Conservation (phyloP, 2,888 invertebrate genomes). For the Macrophya alboannulata region DNA sequence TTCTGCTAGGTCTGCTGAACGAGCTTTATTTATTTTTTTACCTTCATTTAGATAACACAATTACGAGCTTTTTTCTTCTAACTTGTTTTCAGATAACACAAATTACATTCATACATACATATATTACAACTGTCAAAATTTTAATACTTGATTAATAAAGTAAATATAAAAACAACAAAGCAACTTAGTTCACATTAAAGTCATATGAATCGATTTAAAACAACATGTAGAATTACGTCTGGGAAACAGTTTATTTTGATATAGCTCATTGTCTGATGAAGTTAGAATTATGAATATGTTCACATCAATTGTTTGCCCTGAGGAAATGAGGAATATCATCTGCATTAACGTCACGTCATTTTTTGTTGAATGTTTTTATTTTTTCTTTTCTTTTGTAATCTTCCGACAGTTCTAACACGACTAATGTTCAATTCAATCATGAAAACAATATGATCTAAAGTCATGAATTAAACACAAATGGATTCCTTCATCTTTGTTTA, state of each 20-base stretch:
- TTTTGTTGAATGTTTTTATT: not conserved
- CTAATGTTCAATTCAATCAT: not conserved
- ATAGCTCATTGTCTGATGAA: not conserved
- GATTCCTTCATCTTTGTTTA: not conserved
- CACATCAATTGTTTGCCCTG: not conserved
- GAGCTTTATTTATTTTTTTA: not conserved
- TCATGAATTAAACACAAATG: not conserved
- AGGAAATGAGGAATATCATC: not conserved
- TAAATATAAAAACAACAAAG: not conserved
- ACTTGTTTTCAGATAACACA: not conserved
- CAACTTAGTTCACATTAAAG: not conserved
- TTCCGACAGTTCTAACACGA: not conserved
- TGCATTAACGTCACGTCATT: not conserved
- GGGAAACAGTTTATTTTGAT: not conserved
- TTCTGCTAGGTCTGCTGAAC: not conserved
- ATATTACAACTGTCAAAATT: not conserved
- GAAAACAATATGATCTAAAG: not conserved
- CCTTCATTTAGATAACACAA: not conserved
- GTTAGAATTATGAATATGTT: not conserved
- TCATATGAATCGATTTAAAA: constrained; percentile 23
- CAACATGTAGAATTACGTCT: not conserved
- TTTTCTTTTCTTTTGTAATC: not conserved
- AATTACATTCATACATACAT: not conserved
- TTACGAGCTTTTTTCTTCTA: not conserved
- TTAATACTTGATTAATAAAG: not conserved